Evolutionary conservation across 2,888 invertebrate species (phyloP).

Genomic region (Drosophila hawaiiensis): DNA sequence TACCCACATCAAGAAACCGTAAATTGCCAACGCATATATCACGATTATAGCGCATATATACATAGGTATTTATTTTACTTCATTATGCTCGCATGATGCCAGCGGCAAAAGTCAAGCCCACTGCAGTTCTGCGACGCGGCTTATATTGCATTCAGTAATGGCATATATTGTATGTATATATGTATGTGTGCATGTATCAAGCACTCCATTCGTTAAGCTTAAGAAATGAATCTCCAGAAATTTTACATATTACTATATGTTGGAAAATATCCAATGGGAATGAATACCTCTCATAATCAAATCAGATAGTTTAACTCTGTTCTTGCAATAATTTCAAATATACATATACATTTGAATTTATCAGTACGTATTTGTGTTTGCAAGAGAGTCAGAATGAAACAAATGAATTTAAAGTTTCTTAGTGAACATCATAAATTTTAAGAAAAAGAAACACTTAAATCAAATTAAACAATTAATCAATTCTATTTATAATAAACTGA

Average conservation of each 20-base stretch:
- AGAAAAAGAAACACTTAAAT: background rate
- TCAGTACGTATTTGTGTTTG: background rate
- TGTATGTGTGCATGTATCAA: background rate
- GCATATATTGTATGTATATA: conserved; percentile 14
- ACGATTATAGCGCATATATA: conserved; percentile 66
- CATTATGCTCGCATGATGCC: conserved; percentile 50
- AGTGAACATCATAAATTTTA: background rate
- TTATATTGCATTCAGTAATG: conserved; percentile 46
- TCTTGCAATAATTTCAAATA: background rate
- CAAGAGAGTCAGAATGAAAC: background rate
- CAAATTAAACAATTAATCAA: background rate
- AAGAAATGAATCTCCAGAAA: conserved; percentile 25
- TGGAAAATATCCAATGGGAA: background rate
- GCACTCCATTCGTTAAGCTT: conserved; percentile 15
- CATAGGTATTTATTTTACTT: conserved; percentile 74
- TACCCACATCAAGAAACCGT: conserved; percentile 50
- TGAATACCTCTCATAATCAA: background rate
- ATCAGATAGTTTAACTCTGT: background rate
- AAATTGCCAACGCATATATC: conserved; percentile 77
- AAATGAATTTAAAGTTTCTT: background rate
- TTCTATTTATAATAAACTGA: background rate
- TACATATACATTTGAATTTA: background rate
- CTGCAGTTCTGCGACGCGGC: conserved; percentile 34
- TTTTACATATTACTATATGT: background rate
- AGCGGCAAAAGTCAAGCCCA: conserved; percentile 25